Evolutionary conservation across 2,113 vertebrate species (phyloP).

Genomic region (Gymnogyps californianus): DNA sequence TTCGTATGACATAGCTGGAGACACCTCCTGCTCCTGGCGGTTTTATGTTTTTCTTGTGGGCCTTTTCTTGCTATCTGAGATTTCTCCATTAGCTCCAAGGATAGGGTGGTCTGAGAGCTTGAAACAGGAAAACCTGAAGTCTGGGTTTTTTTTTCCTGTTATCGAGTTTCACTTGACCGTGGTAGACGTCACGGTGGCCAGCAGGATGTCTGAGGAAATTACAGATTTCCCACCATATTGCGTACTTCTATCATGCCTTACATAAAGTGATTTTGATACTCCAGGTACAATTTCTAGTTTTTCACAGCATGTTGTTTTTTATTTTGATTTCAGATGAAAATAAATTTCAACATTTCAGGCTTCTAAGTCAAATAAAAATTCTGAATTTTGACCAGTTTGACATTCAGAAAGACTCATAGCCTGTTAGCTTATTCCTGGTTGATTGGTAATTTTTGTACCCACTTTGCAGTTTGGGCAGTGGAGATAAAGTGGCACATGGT

Average conservation of each 20-base stretch:
- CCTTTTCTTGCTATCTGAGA: conserved; percentile 29
- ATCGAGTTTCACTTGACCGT: not conserved
- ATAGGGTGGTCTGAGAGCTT: not conserved
- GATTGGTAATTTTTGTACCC: not conserved
- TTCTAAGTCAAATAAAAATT: not conserved
- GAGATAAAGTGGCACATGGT: not conserved
- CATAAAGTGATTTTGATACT: not conserved
- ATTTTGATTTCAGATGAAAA: not conserved
- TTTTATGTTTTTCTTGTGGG: conserved; percentile 22
- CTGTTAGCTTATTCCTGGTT: not conserved
- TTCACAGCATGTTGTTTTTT: not conserved
- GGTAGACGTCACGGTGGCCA: not conserved
- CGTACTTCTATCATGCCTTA: not conserved
- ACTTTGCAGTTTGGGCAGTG: not conserved
- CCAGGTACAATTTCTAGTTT: not conserved
- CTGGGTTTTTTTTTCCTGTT: not conserved
- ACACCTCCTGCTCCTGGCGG: not conserved
- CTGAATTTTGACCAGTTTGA: not conserved
- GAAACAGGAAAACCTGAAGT: conserved; percentile 12
- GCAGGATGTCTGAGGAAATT: not conserved
- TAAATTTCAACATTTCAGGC: not conserved
- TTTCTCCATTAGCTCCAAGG: conserved; percentile 27
- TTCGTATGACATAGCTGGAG: not conserved
- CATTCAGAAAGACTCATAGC: not conserved
- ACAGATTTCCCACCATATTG: not conserved